These are phyloP conservation scores for Mormyrus proboscirostris DNA, from an alignment of 2,797 vertebrate species.

Conservation along the genomic window DNA sequence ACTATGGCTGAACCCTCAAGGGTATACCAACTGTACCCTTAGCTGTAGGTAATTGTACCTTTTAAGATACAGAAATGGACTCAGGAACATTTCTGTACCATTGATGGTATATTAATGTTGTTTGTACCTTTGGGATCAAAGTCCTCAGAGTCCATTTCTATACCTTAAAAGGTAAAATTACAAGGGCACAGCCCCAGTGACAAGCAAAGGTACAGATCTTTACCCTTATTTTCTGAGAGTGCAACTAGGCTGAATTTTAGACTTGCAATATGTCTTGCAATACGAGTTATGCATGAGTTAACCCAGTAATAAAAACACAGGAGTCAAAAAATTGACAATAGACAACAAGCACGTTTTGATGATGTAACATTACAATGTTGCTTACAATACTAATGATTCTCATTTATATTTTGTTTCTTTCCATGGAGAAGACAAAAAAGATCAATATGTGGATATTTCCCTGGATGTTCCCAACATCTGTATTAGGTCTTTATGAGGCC, in stretches of 20 bases:
- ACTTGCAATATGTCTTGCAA: not conserved
- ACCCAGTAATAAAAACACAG: not conserved
- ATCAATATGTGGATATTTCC: not conserved
- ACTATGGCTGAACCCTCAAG: not conserved
- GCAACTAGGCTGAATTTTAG: slow-evolving; percentile 2
- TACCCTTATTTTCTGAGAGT: not conserved
- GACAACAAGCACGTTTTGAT: not conserved
- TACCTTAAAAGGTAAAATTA: not conserved
- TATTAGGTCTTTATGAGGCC: not conserved
- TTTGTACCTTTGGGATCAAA: not conserved
- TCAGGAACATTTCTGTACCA: not conserved
- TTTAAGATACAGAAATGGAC: not conserved
- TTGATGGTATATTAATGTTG: not conserved
- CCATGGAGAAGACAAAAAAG: not conserved
- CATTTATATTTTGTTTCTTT: slow-evolving; percentile 5
- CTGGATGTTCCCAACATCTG: not conserved
- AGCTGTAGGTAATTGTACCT: not conserved
- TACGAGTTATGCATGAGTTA: not conserved
- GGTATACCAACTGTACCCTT: not conserved
- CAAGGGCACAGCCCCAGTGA: not conserved
- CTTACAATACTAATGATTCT: not conserved
- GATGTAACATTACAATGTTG: not conserved
- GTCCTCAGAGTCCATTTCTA: not conserved
- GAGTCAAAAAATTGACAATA: not conserved
- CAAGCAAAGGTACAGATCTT: not conserved